These are phyloP conservation scores for Cottus gobio DNA, from an alignment of 2,113 vertebrate genomes.

Conservation along the genomic window DNA sequence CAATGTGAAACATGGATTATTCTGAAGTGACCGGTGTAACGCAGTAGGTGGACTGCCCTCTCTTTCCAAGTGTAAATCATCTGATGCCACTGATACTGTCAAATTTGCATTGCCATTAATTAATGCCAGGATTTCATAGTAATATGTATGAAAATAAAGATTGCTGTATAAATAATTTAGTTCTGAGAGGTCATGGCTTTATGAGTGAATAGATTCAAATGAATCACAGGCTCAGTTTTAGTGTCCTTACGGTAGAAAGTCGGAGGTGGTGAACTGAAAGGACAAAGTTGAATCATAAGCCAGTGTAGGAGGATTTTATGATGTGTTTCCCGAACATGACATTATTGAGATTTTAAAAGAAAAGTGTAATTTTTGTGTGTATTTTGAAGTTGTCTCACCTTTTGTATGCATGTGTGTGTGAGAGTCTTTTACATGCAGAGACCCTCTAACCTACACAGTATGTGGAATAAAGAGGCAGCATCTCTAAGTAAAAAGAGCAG, in stretches of 20 bases:
- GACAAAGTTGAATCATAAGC: slow-evolving; percentile 15
- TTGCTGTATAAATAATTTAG: neutral
- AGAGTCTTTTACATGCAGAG: slow-evolving; percentile 21
- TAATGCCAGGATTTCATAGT: neutral
- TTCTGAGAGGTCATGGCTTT: neutral
- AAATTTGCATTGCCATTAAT: neutral
- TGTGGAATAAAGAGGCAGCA: slow-evolving; percentile 2
- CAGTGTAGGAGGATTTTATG: neutral
- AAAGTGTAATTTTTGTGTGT: slow-evolving; percentile 1
- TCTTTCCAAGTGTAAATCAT: slow-evolving; percentile 12
- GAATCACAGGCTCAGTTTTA: slow-evolving; percentile 20
- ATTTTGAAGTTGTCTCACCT: slow-evolving; percentile 9
- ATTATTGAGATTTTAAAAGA: slow-evolving; percentile 26
- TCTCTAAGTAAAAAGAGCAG: neutral
- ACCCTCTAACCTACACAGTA: slow-evolving; percentile 17
- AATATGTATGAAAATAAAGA: slow-evolving; percentile 14
- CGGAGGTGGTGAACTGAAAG: slow-evolving; percentile 9
- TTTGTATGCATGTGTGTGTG: neutral
- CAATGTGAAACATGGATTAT: neutral
- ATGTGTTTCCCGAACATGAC: slow-evolving; percentile 5
- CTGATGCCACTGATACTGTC: neutral
- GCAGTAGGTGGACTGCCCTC: neutral
- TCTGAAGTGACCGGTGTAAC: slow-evolving; percentile 11
- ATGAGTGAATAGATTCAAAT: slow-evolving; percentile 19
- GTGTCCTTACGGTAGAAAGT: slow-evolving; percentile 30